Evolutionary conservation across 2,113 vertebrate genomes (phyloP).

Genomic region (Muscicapa adusta): DNA sequence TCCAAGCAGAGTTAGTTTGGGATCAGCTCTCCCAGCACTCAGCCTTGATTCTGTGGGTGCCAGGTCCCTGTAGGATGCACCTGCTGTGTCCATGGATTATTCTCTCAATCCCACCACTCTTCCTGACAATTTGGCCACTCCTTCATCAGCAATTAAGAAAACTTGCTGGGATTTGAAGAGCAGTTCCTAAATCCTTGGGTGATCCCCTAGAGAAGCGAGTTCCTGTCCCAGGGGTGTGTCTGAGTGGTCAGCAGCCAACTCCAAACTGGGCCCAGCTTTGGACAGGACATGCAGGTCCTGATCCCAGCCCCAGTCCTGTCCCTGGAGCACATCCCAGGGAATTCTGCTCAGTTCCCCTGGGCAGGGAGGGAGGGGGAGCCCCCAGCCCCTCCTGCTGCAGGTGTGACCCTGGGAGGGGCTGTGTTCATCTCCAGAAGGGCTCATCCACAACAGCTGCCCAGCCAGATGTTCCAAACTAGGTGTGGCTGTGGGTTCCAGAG

Average conservation of each 20-base stretch:
- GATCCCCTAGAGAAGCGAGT: not conserved
- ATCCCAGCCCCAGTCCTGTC: rapidly evolving
- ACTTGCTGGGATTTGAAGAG: not conserved
- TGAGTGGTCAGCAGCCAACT: not conserved
- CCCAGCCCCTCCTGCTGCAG: not conserved
- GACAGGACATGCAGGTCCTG: not conserved
- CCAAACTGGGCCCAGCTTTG: not conserved
- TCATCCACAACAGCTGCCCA: not conserved
- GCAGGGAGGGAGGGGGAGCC: not conserved
- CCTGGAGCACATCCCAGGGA: not conserved
- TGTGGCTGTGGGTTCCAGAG: not conserved
- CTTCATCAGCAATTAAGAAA: not conserved
- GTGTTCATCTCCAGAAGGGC: not conserved
- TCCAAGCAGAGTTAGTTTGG: no score
- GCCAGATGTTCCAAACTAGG: rapidly evolving
- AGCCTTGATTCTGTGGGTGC: not conserved
- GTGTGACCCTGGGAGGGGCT: not conserved
- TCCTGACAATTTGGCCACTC: not conserved
- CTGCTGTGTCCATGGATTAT: rapidly evolving
- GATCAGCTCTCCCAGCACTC: not conserved
- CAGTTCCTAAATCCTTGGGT: not conserved
- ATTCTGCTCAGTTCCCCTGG: not conserved
- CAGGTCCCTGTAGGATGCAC: not conserved
- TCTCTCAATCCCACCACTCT: not conserved
- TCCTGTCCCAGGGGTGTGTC: not conserved